Evolutionary conservation across 2,797 vertebrate species (phyloP), one percentile per base, ranked within the genome.

Genomic region (Lophius americanus): DNA sequence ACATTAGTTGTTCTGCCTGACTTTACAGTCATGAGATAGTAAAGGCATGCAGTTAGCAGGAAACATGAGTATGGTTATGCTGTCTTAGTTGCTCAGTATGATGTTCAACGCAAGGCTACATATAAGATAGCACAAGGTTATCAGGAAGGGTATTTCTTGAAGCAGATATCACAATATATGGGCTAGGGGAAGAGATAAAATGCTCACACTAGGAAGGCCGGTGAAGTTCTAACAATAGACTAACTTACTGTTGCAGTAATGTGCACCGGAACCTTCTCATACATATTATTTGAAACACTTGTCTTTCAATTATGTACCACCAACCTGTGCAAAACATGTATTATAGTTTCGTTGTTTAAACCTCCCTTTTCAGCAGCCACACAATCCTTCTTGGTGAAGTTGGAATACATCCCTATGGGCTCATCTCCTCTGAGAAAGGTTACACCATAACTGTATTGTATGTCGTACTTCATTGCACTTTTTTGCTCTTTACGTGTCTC

Each of bases 271-370:
- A 70, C 62, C 64, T 64, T 64, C 37, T 81, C 76, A 81, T 85
- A 87, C 23, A 23, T 73, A 87, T 81, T 51, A 78, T 80, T 83
- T 73, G 51, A 59, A 43, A 74, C 10, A 55, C 60, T 86, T 85
- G 69, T 65, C 76, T 76, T 70, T 78, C 23, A 58, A 36, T 52
- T 64, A 57, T 51, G 55, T 61, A 68, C 70, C 51, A 57, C 59
- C 60, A 75, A 48, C 57, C 37, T 70, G 59, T 70, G 47, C 64
- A 37, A 48, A n/a, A 67, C 65, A 64, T 78, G 69, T 68, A 55
- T 50, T 62, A 37, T 59, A 46, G 49, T 60, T 60, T 42, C n/a
- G 7, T 58, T 1, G 3, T 68, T 69, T 75, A 46, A 35, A 37
- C 7, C 56, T 33, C 3, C 2, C 36, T 4, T 64, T 66, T 81